Base-by-base conservation (phyloP, 92 coral and sea anemone species). In the Zoanthus solanderi region DNA sequence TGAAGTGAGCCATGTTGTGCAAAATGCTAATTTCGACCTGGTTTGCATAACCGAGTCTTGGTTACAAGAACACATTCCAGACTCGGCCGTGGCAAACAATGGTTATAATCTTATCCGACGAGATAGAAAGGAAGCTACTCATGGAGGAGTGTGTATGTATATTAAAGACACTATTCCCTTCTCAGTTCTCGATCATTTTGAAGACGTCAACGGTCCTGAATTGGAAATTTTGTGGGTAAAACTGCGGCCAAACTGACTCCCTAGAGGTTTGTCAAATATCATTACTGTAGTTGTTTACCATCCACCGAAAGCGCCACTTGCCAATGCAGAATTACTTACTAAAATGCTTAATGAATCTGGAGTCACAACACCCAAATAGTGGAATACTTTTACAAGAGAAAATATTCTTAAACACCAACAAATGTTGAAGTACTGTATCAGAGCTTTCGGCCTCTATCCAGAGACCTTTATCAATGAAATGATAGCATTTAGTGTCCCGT, bases 91-190 rank as follows among this genome's bases (percentile, higher is more conserved):
- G 85, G 94, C 94, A 42, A 71, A 86, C 34, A 58, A 91, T 56
- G 94, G 94, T 71, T 91, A 88, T 47, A 91, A 91, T 66, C 86
- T 91, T 15, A 84, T 91, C 63, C 90, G 93, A 80, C 91, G 85
- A 29, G 91, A 91, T 76, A 91, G n/a, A 72, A 76, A 83, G 78
- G 91, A 91, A 58, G 71, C 86, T 73, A 75, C 74, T 30, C 91
- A 76, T 72, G 93, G 91, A 53, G 89, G 91, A 18, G 84, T 83
- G 72, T 91, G 93, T 85, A 83, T 83, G 78, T 88, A 88, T 68
- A 58, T 91, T 2, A 87, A 87, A 60, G 85, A 83, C 30, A 75
- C 84, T 54, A 81, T 91, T 65, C 91, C 93, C 63, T 91, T 80
- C 83, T 45, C 93, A 50, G 85, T 90, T 75, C 61, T 90, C 4